These are phyloP conservation scores for Apamea monoglypha DNA, from an alignment of 2,888 invertebrate genomes.

Conservation along the genomic window DNA sequence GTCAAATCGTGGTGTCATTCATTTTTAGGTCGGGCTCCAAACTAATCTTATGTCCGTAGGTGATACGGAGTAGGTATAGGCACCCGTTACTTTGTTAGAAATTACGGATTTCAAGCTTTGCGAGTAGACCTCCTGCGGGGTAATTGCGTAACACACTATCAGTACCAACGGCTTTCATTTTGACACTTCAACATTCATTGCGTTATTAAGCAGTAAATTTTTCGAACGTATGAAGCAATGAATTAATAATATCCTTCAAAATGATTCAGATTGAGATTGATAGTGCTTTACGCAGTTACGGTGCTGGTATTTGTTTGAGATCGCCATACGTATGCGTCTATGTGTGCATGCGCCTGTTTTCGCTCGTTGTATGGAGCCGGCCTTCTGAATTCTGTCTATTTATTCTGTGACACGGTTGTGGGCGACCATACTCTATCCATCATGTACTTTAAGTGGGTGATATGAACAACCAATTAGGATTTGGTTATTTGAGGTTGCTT, in stretches of 20 bases:
- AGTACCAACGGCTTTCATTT: no score
- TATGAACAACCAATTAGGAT: slow-evolving; percentile 54
- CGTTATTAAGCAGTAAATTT: no score
- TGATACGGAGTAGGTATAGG: no score
- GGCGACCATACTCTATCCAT: slow-evolving; percentile 47
- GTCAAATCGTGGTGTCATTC: not conserved
- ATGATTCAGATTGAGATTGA: no score
- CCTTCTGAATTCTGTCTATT: not conserved
- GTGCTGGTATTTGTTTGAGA: not conserved
- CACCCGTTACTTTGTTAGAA: no score
- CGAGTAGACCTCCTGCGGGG: no score
- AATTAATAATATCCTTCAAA: no score
- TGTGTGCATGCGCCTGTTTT: not conserved
- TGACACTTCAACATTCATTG: no score
- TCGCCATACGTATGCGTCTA: not conserved
- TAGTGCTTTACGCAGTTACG: no score
- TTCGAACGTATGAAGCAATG: no score
- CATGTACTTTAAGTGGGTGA: slow-evolving; percentile 52
- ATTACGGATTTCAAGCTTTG: no score
- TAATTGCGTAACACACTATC: no score
- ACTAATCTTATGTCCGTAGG: not conserved
- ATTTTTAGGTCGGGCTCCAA: not conserved
- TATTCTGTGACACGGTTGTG: slow-evolving; percentile 30
- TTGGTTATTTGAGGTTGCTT: slow-evolving; percentile 41
- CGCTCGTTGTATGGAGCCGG: not conserved